Conservation (phyloP, 2,113 vertebrate species). For the Neodontobutis hainanensis region DNA sequence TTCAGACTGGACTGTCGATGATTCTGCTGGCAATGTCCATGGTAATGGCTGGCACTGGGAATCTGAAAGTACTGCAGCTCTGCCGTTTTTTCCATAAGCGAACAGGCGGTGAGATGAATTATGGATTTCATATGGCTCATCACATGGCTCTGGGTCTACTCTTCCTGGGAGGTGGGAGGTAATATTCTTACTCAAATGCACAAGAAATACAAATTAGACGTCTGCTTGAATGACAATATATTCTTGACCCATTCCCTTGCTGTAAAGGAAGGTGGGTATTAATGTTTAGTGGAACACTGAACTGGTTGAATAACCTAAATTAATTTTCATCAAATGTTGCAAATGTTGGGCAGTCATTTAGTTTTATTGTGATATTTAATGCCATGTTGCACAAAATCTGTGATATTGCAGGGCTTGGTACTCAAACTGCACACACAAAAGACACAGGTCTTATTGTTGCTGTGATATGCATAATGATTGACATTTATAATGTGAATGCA, state of each 20-base stretch:
- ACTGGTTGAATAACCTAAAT: too few relatives aligned
- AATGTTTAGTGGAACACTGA: too few relatives aligned
- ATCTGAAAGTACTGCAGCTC: slow-evolving; percentile 92
- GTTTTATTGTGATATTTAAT: too few relatives aligned
- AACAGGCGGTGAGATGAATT: slow-evolving; percentile 96
- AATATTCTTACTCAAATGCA: slow-evolving; percentile 34
- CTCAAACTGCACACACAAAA: not conserved
- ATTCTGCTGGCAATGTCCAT: slow-evolving; percentile 92
- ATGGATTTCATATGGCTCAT: slow-evolving; percentile 96
- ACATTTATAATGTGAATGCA: slow-evolving; percentile 6
- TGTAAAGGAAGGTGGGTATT: too few relatives aligned
- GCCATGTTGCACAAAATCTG: too few relatives aligned
- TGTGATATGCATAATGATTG: slow-evolving; percentile 26
- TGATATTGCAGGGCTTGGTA: too few relatives aligned
- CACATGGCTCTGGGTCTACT: slow-evolving; percentile 97
- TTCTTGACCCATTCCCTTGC: too few relatives aligned
- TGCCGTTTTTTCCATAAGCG: slow-evolving; percentile 96
- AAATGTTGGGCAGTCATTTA: too few relatives aligned
- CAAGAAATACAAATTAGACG: too few relatives aligned
- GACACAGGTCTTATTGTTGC: slow-evolving; percentile 1
- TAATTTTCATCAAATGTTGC: too few relatives aligned
- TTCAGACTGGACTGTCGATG: slow-evolving; percentile 92
- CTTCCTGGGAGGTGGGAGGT: slow-evolving; percentile 96
- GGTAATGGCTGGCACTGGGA: slow-evolving; percentile 96
- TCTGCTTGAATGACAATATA: too few relatives aligned